Conservation (phyloP, 2,797 vertebrate genomes). For the Scomberomorus guttatus region DNA sequence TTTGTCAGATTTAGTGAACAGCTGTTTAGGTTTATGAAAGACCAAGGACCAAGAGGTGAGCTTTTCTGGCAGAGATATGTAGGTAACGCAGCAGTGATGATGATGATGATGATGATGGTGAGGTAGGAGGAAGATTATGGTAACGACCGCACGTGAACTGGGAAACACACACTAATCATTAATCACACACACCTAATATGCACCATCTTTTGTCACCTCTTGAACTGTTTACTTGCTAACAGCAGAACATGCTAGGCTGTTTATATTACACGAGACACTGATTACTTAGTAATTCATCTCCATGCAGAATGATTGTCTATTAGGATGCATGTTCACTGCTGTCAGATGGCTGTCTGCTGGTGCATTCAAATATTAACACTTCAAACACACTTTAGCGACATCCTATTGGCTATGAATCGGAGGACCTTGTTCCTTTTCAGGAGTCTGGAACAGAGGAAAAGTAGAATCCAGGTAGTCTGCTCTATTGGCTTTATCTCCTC, state of each 20-base stretch:
- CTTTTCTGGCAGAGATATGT: background rate
- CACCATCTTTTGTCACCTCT: constrained; percentile 54
- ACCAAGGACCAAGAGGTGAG: background rate
- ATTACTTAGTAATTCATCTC: constrained; percentile 63
- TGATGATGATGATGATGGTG: background rate
- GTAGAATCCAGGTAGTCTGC: constrained; percentile 33
- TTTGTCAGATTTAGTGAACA: background rate
- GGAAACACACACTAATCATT: constrained; percentile 34
- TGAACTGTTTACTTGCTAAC: constrained; percentile 54
- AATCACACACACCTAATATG: constrained; percentile 36
- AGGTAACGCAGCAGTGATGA: no score
- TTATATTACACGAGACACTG: constrained; percentile 49
- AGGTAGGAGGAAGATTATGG: constrained; percentile 21
- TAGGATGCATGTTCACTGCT: constrained; percentile 70
- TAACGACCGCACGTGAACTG: constrained; percentile 35
- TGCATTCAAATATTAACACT: constrained; percentile 58
- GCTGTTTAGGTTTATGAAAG: background rate
- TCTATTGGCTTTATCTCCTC: constrained; percentile 43
- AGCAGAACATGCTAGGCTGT: constrained; percentile 50
- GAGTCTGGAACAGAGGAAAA: background rate
- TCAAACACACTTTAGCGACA: constrained; percentile 14
- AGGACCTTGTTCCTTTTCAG: constrained; percentile 12
- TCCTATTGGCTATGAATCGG: constrained; percentile 13
- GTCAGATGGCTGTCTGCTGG: constrained; percentile 52
- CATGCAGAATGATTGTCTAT: constrained; percentile 65